Evolutionary conservation across 2,797 vertebrate species (phyloP).

Genomic region (Aselliscus stoliczkanus): DNA sequence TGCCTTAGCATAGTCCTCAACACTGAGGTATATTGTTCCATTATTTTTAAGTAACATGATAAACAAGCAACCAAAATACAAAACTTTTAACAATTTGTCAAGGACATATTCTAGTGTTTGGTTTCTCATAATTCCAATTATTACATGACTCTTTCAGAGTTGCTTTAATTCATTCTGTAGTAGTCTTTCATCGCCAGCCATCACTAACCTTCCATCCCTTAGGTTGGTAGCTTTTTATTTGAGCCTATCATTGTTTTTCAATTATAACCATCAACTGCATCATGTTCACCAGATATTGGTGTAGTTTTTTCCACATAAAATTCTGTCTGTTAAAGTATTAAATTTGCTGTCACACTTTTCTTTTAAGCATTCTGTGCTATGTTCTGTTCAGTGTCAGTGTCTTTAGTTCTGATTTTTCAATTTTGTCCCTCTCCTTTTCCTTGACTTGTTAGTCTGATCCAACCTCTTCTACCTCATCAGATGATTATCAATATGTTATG

Average conservation of each 20-base stretch:
- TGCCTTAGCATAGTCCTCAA: background rate
- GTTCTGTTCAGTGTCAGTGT: conserved; percentile 86
- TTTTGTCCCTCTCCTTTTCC: conserved; percentile 94
- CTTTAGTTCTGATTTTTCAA: conserved; percentile 91
- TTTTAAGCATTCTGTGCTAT: conserved; percentile 88
- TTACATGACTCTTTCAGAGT: conserved; percentile 65
- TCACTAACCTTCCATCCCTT: conserved; percentile 83
- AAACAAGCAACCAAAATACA: conserved; percentile 3
- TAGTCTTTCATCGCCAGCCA: conserved; percentile 77
- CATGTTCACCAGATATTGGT: conserved; percentile 77
- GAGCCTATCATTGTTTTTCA: conserved; percentile 79
- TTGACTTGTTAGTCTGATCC: conserved; percentile 92
- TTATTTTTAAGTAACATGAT: conserved; percentile 54
- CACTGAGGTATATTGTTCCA: conserved; percentile 46
- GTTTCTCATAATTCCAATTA: conserved; percentile 71
- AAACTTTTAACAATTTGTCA: conserved; percentile 48
- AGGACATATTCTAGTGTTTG: conserved; percentile 68
- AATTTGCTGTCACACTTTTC: conserved; percentile 83
- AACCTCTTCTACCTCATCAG: conserved; percentile 95
- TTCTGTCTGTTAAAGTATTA: conserved; percentile 79
- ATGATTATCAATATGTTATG: conserved; percentile 99
- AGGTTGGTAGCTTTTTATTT: conserved; percentile 80
- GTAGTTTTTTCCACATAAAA: conserved; percentile 80
- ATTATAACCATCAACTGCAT: conserved; percentile 78
- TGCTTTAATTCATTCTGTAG: conserved; percentile 75